A percentile compares a stretch with the other conserved stretches of the same genome.
Conservation (phyloP, 1,140 invertebrate species). For the Tetramorium alpestre region DNA sequence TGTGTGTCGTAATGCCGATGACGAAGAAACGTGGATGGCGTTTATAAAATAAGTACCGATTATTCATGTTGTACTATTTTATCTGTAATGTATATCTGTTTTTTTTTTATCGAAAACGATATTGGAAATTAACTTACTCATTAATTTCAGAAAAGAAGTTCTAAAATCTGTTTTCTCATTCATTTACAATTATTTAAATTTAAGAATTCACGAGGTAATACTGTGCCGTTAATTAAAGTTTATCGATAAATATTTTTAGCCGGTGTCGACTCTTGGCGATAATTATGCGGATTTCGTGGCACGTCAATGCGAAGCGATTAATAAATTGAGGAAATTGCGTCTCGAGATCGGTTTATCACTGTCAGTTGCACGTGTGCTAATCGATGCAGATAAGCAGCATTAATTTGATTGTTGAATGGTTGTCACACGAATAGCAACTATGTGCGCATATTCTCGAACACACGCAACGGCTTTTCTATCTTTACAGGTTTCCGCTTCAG, state of each 20-base stretch:
- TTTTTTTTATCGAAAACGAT: not conserved
- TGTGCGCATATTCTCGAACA: not conserved
- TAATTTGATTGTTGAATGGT: slow-evolving; percentile 46
- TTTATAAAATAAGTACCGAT: not conserved
- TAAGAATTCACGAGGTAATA: not conserved
- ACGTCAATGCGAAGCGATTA: not conserved
- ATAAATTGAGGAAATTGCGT: slow-evolving; percentile 46
- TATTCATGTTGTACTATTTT: not conserved
- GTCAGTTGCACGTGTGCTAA: slow-evolving; percentile 37
- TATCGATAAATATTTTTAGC: not conserved
- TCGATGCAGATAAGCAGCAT: slow-evolving; percentile 44
- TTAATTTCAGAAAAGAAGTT: not conserved
- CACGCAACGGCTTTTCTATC: not conserved
- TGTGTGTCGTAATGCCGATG: not conserved
- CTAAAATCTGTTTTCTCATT: not conserved
- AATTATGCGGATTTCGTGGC: slow-evolving; percentile 7
- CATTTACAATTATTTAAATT: not conserved
- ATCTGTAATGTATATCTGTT: not conserved
- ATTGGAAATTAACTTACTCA: not conserved
- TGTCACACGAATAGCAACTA: slow-evolving; percentile 7
- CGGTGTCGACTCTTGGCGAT: not conserved
- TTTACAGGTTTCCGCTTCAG: slow-evolving; percentile 7
- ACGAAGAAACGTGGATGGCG: not conserved
- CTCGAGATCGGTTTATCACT: slow-evolving; percentile 38
- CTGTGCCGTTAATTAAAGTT: not conserved